Base-by-base conservation (phyloP, 2,888 invertebrate species). In the Amphimallon solstitiale region DNA sequence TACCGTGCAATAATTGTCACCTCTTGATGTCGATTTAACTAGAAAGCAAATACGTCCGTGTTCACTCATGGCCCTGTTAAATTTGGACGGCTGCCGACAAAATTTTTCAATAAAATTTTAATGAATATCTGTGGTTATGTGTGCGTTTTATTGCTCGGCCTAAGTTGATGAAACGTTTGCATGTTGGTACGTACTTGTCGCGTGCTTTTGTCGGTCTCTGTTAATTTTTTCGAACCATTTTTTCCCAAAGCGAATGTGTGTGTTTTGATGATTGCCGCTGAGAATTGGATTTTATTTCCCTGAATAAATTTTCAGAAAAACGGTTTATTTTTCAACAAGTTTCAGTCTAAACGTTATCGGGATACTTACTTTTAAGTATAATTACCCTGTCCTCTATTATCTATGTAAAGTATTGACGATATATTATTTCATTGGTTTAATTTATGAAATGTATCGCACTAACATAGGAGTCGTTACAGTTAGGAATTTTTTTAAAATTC, bases 21-120 rank as follows among this genome's bases (percentile, higher is more conserved):
- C 56, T 23, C 14, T 54, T 43, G 40, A 40, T 56, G 23, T 40
- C 23, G 12, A 12, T 29, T 40, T 56, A 21, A 40, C 40, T 7
- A 19, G 23, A 23, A 15, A 23, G n/a, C 15, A 9, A 56, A 43
- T 29, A 23, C 38, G 40, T 12, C 15, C 21, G n/a, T 15, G 56
- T 43, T 37, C 14, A 29, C 23, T 23, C n/a, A 5, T 23, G 21
- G 40, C 14, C 40, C 9, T 23, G 21, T n/a, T 40, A 56, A 43
- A 40, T 40, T 40, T 56, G 23, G 23, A 9, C 14, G 17, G 19
- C 21, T 43, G 40, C 40, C 56, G 14, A 43, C 56, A 40, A 56
- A 29, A 29, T 43, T 56, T 56, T 56, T 56, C 56, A 29, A 56
- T 56, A 56, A 56, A 56, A 56, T 56, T 56, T 56, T 56, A 56